phyloP scores from a whole-genome alignment of 2,797 vertebrate genomes.

The Brachyalestes nurse region DNA sequence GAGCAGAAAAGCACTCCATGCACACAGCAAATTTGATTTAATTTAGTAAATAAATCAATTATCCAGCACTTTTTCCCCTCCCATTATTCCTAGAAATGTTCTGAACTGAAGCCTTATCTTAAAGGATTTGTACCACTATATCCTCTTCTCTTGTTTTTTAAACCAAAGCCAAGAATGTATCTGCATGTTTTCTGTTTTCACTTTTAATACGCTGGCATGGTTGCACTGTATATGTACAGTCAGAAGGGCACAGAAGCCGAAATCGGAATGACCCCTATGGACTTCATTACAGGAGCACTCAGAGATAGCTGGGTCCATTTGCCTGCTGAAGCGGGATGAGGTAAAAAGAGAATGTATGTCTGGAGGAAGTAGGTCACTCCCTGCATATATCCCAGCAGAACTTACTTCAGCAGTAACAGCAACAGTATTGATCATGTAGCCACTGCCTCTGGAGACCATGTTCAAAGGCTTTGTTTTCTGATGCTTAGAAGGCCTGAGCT shows the following conservation, averaged over 20 bases:
- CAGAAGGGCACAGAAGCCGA: not conserved
- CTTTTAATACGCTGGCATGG: not conserved
- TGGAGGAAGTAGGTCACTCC: conserved; percentile 56
- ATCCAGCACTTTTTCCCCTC: not conserved
- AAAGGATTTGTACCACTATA: not conserved
- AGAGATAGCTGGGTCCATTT: conserved; percentile 32
- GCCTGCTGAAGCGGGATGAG: conserved; percentile 14
- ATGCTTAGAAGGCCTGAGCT: conserved; percentile 30
- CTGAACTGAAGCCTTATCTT: conserved; percentile 15
- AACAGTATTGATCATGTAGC: conserved; percentile 47
- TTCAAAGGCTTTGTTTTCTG: conserved; percentile 48
- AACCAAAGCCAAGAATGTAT: too few relatives aligned
- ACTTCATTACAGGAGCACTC: conserved; percentile 21
- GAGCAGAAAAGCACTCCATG: conserved; percentile 1
- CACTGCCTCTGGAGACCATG: conserved; percentile 36
- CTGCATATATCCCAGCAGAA: conserved; percentile 42
- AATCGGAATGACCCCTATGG: not conserved
- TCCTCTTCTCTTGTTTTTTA: too few relatives aligned
- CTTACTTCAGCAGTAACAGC: conserved; percentile 33
- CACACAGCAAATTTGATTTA: conserved; percentile 11
- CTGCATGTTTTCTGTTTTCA: not conserved
- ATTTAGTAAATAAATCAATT: conserved; percentile 38
- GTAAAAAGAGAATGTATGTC: conserved; percentile 21
- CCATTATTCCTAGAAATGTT: conserved; percentile 2
- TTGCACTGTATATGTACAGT: not conserved